A percentile compares a stretch with the other conserved stretches of the same genome.
These are phyloP conservation scores for Umimayanthus chanpuru DNA, from an alignment of 92 coral and sea anemone genomes.

Conservation along the genomic window DNA sequence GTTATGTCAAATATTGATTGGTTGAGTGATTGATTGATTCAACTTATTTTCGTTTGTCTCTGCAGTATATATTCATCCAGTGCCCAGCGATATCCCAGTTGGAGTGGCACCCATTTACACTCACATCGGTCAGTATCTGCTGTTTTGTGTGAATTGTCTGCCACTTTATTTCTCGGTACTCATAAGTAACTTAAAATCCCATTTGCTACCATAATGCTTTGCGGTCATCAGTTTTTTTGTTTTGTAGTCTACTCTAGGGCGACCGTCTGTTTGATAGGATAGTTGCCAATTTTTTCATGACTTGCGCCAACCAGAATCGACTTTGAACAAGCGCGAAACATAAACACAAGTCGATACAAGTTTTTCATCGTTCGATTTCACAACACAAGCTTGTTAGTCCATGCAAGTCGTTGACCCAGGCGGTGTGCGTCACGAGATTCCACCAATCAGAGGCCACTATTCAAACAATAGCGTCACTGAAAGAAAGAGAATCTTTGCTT, in stretches of 20 bases:
- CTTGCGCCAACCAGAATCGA: no score
- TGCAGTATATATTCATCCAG: constrained; percentile 41
- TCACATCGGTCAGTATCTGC: constrained; percentile 26
- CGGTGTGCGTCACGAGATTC: no score
- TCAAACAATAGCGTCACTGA: no score
- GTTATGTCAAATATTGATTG: no score
- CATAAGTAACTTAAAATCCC: not conserved
- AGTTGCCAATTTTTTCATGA: not conserved
- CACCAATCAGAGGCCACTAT: no score
- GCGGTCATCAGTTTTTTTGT: not conserved
- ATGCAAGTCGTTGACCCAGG: no score
- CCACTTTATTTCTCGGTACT: not conserved
- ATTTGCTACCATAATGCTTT: not conserved
- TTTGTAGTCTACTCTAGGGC: not conserved
- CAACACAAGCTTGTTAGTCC: no score
- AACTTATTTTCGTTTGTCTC: not conserved
- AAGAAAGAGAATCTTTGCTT: no score
- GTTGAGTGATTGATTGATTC: not conserved
- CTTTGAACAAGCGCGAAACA: no score
- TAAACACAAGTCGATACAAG: no score
- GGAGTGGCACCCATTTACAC: constrained; percentile 45
- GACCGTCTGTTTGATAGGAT: not conserved
- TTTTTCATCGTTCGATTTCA: no score
- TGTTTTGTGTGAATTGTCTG: not conserved
- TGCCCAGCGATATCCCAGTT: constrained; percentile 31